Percentiles rank a stretch among this genome's conserved stretches.
phyloP scores from a whole-genome alignment of 2,113 vertebrate genomes.

The Tachycineta bicolor region DNA sequence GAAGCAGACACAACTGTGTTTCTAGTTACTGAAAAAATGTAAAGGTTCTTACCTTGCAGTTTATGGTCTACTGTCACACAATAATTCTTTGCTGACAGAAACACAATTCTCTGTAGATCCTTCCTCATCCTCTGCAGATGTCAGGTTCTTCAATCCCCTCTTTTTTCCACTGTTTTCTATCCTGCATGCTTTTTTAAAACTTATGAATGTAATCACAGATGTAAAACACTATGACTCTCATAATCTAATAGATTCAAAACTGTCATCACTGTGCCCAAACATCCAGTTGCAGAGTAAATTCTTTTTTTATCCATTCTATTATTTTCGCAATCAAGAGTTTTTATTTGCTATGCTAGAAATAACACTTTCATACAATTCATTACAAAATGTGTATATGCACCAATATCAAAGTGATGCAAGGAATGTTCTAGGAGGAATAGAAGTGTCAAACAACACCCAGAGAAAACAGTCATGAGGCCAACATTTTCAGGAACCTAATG shows the following conservation, averaged over 20 bases:
- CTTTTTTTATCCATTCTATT: background rate
- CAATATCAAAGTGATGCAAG: background rate
- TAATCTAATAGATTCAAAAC: background rate
- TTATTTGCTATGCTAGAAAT: background rate
- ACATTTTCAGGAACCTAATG: background rate
- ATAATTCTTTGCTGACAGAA: conserved; percentile 47
- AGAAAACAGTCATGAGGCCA: background rate
- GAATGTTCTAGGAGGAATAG: background rate
- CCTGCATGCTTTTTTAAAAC: background rate
- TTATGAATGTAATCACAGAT: background rate
- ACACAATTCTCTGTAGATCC: background rate
- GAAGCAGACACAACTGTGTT: conserved; percentile 19
- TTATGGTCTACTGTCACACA: background rate
- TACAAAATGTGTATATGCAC: background rate
- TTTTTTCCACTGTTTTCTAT: background rate
- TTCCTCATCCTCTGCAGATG: background rate
- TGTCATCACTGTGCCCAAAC: background rate
- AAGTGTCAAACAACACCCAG: background rate
- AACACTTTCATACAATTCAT: background rate
- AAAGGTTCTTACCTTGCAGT: conserved; percentile 25
- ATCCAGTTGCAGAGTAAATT: background rate
- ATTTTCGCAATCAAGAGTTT: background rate
- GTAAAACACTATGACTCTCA: background rate
- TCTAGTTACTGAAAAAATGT: conserved; percentile 10
- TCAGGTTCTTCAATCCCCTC: background rate